Percentiles rank a stretch among this genome's conserved stretches.
Evolutionary conservation across 1,140 invertebrate genomes (phyloP).

Genomic region (Micrasema longulum): DNA sequence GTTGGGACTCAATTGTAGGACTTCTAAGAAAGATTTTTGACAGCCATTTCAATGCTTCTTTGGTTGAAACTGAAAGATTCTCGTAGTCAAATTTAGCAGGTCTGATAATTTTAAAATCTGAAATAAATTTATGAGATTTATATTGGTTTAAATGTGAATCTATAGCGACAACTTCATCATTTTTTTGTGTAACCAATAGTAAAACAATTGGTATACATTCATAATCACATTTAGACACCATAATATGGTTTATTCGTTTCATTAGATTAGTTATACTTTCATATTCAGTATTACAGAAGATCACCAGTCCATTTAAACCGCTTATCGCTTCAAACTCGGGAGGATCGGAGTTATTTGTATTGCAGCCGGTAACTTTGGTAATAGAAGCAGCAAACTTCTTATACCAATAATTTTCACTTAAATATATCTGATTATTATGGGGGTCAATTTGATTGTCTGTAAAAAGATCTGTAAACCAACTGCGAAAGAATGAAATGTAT

Average conservation of each 20-base stretch:
- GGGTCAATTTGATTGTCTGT: conserved; percentile 57
- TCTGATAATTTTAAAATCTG: conserved; percentile 60
- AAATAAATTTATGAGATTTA: conserved; percentile 59
- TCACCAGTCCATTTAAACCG: conserved; percentile 63
- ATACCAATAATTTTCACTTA: conserved; percentile 64
- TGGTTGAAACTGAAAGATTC: conserved; percentile 59
- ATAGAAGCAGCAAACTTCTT: conserved; percentile 64
- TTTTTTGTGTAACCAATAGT: conserved; percentile 55
- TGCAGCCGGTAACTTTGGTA: conserved; percentile 57
- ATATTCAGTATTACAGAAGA: conserved; percentile 60
- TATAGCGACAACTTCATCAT: conserved; percentile 46
- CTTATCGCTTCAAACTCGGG: conserved; percentile 42
- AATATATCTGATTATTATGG: conserved; percentile 59
- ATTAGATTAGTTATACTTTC: conserved; percentile 57
- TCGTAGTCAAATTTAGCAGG: conserved; percentile 57
- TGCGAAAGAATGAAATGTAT: conserved; percentile 59
- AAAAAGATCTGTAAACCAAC: conserved; percentile 62
- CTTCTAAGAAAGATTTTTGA: conserved; percentile 67
- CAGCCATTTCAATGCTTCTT: conserved; percentile 71
- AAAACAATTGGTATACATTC: conserved; percentile 62
- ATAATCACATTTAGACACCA: conserved; percentile 63
- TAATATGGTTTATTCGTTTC: conserved; percentile 61
- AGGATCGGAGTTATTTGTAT: conserved; percentile 54
- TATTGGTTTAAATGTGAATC: conserved; percentile 36
- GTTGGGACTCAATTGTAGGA: conserved; percentile 72